Evolutionary conservation across 2,888 invertebrate genomes (phyloP), one percentile per base, ranked within the genome.

Genomic region (Leptopilina syphax): DNA sequence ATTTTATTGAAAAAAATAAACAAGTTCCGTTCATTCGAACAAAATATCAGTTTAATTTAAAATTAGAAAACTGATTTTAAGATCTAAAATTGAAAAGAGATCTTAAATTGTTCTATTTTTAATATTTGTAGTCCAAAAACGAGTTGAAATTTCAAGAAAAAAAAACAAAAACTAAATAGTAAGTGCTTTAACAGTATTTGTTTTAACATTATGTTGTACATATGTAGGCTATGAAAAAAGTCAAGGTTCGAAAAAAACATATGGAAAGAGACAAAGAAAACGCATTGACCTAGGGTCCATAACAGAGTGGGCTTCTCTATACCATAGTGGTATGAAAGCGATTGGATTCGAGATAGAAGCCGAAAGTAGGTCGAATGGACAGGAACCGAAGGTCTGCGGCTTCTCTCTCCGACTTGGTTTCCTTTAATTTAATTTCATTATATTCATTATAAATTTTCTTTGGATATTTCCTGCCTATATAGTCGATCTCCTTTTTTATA

Each of bases 211-310:
- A 44, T 8, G 8, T 44, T 44, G 44, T 44, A 44, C 44, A 44
- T 8, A 44, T 44, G 8, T 44, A 8, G 8, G 44, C 44, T 44
- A 44, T 8, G 63, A 63, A 7, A 24, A 67, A 41, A 44, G 18
- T 67, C 47, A 44, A 67, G 67, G 44, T 8, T 67, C 18, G 6
- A 18, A 67, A 44, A 44, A 44, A 34, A 34, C 34, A 67, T 9
- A 24, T 18, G n/a, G 4, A 67, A 47, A 13, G 41, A 67, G 67
- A 67, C 67, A 67, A 67, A 67, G 67, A 47, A 18, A 67, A 67
- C 67, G 67, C 67, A 67, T 44, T 67, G 67, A 67, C 67, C 67
- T 67, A 67, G 67, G 67, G 47, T 41, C 67, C 47, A 67, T 44
- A 18, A 44, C 9, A 67, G 67, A 9, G 67, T 67, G n/a, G 47